These are phyloP conservation scores for Seladonia tumulorum DNA, from an alignment of 2,888 invertebrate species.

Conservation along the genomic window DNA sequence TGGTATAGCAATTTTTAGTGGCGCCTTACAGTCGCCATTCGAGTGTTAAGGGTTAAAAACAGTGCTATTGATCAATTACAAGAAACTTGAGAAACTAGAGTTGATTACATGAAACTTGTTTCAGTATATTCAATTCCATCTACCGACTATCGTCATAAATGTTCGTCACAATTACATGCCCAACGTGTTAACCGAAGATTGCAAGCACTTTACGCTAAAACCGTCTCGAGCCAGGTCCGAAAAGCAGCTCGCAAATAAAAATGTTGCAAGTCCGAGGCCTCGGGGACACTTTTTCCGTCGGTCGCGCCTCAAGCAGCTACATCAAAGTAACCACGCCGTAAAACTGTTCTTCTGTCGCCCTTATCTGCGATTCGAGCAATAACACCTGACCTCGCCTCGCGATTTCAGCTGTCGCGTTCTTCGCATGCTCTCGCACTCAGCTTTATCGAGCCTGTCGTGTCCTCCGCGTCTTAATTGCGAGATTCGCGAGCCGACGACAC, in stretches of 20 bases:
- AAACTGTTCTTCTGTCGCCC: not conserved
- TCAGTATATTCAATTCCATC: too few species aligned
- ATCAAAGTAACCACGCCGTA: not conserved
- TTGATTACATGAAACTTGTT: too few species aligned
- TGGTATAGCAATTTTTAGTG: too few species aligned
- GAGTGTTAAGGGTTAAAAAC: too few species aligned
- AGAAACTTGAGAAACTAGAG: too few species aligned
- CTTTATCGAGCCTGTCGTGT: constrained; percentile 31
- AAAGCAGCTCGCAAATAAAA: not conserved
- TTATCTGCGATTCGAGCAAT: constrained; percentile 14
- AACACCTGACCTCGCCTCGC: constrained; percentile 1
- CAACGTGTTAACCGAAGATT: too few species aligned
- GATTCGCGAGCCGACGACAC: constrained; percentile 36
- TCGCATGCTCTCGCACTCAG: constrained; percentile 25
- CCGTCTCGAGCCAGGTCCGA: not conserved
- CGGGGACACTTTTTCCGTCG: not conserved
- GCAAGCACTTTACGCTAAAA: not conserved
- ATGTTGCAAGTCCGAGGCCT: not conserved
- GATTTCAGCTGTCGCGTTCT: not conserved
- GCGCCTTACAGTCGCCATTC: too few species aligned
- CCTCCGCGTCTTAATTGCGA: constrained; percentile 62
- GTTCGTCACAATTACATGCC: too few species aligned
- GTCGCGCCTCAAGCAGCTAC: not conserved
- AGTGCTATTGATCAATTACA: too few species aligned
- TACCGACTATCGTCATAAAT: too few species aligned